Conservation (phyloP, 2,113 vertebrate genomes). For the Microcebus lehilahytsara region DNA sequence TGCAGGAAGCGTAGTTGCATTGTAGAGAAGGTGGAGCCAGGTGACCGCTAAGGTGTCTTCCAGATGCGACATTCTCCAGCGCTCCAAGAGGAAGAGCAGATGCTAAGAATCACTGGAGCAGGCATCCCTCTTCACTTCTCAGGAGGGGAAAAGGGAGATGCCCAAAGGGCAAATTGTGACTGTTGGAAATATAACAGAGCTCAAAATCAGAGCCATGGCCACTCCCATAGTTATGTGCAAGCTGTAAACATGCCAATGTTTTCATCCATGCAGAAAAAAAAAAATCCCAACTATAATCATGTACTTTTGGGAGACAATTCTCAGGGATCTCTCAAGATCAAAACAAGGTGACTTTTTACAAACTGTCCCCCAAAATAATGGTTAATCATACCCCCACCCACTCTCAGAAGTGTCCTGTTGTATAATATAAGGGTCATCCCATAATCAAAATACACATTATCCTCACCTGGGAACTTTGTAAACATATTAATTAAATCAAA, state of each 20-base stretch:
- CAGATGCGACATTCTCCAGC: background rate
- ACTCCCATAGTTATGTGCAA: background rate
- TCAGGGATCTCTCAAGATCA: background rate
- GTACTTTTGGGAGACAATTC: background rate
- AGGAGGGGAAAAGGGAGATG: no score
- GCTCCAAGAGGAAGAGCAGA: rapidly evolving
- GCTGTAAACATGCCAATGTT: background rate
- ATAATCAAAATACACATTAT: background rate
- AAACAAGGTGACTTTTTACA: background rate
- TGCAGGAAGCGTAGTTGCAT: rapidly evolving
- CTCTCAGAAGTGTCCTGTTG: background rate
- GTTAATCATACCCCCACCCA: background rate
- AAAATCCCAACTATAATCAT: background rate
- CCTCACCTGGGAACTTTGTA: background rate
- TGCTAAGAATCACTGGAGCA: no score
- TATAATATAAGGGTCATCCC: background rate
- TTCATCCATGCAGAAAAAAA: background rate
- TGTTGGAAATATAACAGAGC: background rate
- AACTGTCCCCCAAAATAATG: background rate
- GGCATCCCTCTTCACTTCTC: rapidly evolving
- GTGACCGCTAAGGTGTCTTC: background rate
- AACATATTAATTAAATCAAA: background rate
- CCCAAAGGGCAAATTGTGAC: background rate
- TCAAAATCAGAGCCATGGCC: background rate
- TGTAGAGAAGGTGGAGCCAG: background rate